Percentiles rank a stretch among this genome's conserved stretches.
These are phyloP conservation scores for Ctenopoma kingsleyae DNA, from an alignment of 2,797 vertebrate genomes.

Conservation along the genomic window DNA sequence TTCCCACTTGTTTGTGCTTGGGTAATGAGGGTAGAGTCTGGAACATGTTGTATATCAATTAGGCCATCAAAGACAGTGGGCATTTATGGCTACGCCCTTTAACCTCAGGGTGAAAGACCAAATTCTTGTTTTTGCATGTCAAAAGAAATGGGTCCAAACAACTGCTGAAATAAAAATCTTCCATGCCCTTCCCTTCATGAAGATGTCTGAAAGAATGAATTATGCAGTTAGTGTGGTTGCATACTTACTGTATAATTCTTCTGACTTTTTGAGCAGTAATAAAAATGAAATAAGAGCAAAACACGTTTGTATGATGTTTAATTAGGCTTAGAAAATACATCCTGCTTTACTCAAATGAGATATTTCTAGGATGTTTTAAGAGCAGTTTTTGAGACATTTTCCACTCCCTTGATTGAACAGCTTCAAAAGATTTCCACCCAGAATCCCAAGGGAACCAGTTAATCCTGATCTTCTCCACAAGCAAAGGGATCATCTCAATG, in stretches of 20 bases:
- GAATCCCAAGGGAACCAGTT: constrained; percentile 79
- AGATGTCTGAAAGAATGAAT: constrained; percentile 37
- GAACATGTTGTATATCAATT: constrained; percentile 84
- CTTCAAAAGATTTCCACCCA: constrained; percentile 80
- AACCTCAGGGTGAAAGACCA: constrained; percentile 78
- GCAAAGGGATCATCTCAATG: constrained; percentile 84
- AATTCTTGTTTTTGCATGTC: constrained; percentile 79
- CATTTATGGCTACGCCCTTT: constrained; percentile 79
- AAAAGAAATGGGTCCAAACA: constrained; percentile 67
- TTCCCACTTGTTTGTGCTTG: constrained; percentile 69
- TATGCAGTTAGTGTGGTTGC: constrained; percentile 31
- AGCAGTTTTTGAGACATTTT: constrained; percentile 69
- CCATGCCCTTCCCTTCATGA: constrained; percentile 13
- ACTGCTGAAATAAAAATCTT: constrained; percentile 43
- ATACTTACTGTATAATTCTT: constrained; percentile 21
- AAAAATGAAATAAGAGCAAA: constrained; percentile 13
- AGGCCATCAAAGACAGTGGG: constrained; percentile 78
- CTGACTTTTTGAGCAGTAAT: not conserved
- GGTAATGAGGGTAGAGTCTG: constrained; percentile 68
- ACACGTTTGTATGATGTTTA: constrained; percentile 17
- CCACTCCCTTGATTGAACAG: constrained; percentile 79
- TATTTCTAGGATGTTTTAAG: constrained; percentile 59
- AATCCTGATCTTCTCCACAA: constrained; percentile 86
- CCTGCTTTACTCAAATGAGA: constrained; percentile 46
- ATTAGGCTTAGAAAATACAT: constrained; percentile 46